Evolutionary conservation across 2,888 invertebrate genomes (phyloP).

Genomic region (Therioaphis trifolii): DNA sequence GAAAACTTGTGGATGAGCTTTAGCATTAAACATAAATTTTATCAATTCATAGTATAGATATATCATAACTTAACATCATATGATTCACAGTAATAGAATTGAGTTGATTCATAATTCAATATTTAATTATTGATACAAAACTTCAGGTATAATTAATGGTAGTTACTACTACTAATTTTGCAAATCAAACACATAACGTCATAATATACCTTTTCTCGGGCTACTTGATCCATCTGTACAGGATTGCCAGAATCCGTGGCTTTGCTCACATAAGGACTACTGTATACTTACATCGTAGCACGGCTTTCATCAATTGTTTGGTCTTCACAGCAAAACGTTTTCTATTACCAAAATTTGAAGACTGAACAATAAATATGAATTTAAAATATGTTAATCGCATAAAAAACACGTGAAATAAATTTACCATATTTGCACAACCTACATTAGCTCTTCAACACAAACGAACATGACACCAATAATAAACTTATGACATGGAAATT

Average conservation of each 20-base stretch:
- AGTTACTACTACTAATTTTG: no score
- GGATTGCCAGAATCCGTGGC: slow-evolving; percentile 78
- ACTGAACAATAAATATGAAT: slow-evolving; percentile 70
- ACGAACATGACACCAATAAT: slow-evolving; percentile 92
- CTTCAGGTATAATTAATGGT: no score
- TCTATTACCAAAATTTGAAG: slow-evolving; percentile 70
- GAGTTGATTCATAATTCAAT: not conserved
- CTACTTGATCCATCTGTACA: slow-evolving; percentile 77
- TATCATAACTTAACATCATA: no score
- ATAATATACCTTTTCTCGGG: slow-evolving; percentile 80
- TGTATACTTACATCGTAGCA: slow-evolving; percentile 90
- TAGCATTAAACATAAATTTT: no score
- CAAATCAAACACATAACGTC: not conserved
- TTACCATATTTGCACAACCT: slow-evolving; percentile 81
- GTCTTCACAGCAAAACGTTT: slow-evolving; percentile 68
- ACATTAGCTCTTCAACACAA: slow-evolving; percentile 81
- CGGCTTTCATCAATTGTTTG: slow-evolving; percentile 75
- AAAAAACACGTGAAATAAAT: slow-evolving; percentile 66
- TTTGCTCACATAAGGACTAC: slow-evolving; percentile 90
- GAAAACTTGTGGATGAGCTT: no score
- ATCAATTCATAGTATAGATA: no score
- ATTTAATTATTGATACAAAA: no score
- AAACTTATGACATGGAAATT: slow-evolving; percentile 94
- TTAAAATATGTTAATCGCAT: not conserved
- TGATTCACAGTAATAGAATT: no score